Evolutionary conservation across 2,113 vertebrate genomes (phyloP), one percentile per base, ranked within the genome.

Genomic region (Polypterus senegalus): DNA sequence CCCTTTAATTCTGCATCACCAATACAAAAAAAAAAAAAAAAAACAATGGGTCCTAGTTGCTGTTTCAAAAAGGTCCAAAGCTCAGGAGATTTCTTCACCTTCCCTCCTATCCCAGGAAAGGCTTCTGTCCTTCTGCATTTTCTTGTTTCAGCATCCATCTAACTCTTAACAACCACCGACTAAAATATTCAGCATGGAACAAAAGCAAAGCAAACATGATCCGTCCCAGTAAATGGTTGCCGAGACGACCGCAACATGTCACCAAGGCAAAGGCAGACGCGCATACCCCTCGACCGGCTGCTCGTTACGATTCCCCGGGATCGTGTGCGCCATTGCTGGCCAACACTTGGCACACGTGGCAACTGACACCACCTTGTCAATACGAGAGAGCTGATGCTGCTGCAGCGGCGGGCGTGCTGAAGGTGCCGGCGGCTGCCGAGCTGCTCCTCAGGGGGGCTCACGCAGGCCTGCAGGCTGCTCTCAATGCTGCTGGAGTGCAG

Each of bases 171-270:
- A 66, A 47, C 54, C 0, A 67, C 70, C 66, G 69, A 54, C 84
- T 86, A 52, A 88, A 91, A 88, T 82, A 90, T 80, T 88, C 84
- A 88, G 82, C 76, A 66, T 9, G n/a, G 74, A 66, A 71, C 70
- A 70, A 79, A 73, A 67, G 68, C 74, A 61, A 61, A 74, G 66
- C 83, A 83, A 88, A 86, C 75, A 76, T 72, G 84, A 90, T 81
- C 69, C 63, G 73, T 74, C 64, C 70, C 73, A 53, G 77, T 66
- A 72, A 82, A 70, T 79, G 79, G 89, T 90, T 88, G 79, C 88
- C 87, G 83, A 85, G 88, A 91, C 89, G 86, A 91, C 90, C 75
- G 77, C 59, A 75, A 80, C 79, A 83, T 70, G 69, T 73, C 66
- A 69, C 79, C 79, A 75, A 76, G 80, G 73, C 75, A 70, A 72